These are phyloP conservation scores for Cassiopea xamachana DNA, from an alignment of 30 jellyfish, hydroid and myxozoan genomes.

Conservation along the genomic window DNA sequence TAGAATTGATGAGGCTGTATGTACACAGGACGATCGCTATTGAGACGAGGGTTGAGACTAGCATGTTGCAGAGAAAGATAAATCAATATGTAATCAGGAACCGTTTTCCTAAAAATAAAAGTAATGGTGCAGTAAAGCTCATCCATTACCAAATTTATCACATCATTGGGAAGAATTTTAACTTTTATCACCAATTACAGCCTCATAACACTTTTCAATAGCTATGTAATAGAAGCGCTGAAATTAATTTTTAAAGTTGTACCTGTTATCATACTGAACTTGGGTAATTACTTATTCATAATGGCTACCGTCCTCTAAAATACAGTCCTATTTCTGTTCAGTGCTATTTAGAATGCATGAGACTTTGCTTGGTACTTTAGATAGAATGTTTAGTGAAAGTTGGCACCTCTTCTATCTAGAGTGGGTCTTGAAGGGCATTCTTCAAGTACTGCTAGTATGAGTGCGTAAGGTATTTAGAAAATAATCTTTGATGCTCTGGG, in stretches of 20 bases:
- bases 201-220: background rate
- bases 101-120: background rate
- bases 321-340: background rate
- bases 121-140: background rate
- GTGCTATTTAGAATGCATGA: background rate
- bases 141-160: background rate
- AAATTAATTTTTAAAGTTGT: background rate
- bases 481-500: no score
- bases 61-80: background rate
- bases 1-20: background rate
- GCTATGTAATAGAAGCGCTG: background rate
- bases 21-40: background rate
- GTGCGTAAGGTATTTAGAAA: no score
- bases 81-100: background rate
- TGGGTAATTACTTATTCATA: constrained; percentile 42
- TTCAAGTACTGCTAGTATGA: no score
- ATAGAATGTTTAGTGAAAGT: no score
- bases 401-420: no score
- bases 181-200: constrained; percentile 4
- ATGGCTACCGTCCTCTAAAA: constrained; percentile 9
- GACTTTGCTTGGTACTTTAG: no score
- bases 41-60: background rate
- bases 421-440: no score
- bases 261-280: constrained; percentile 60
- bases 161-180: background rate